Percentiles rank a stretch among this genome's conserved stretches.
Evolutionary conservation across 2,888 invertebrate species (phyloP).

Genomic region (Alviniconcha strummeri): DNA sequence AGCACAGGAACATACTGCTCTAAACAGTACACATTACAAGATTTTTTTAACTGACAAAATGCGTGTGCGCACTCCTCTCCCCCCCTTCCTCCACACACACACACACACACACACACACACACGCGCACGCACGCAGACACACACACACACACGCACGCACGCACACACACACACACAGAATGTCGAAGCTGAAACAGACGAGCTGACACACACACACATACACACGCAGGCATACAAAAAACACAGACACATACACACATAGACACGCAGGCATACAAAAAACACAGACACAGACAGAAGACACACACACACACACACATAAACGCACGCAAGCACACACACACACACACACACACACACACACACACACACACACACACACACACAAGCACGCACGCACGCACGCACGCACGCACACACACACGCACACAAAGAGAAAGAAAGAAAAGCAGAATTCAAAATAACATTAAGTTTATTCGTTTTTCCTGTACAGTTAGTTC

Average conservation of each 20-base stretch:
- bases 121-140: too few species aligned
- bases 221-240: neutral
- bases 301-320: neutral
- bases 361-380: neutral
- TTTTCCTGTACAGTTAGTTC: constrained; percentile 15
- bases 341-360: too few species aligned
- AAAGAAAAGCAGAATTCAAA: neutral
- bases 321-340: too few species aligned
- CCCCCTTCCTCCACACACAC: too few species aligned
- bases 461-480: constrained; percentile 27
- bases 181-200: too few species aligned
- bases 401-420: neutral
- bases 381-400: constrained; percentile 1
- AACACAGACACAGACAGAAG: neutral
- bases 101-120: too few species aligned
- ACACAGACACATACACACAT: neutral
- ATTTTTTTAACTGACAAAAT: too few species aligned
- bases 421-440: neutral
- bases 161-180: too few species aligned
- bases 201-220: neutral
- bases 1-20: too few species aligned
- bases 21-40: too few species aligned
- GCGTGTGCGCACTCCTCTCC: too few species aligned
- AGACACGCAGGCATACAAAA: constrained; percentile 3
- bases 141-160: too few species aligned